Evolutionary conservation across 2,888 invertebrate species (phyloP).

Genomic region (Oegoconia quadripuncta): DNA sequence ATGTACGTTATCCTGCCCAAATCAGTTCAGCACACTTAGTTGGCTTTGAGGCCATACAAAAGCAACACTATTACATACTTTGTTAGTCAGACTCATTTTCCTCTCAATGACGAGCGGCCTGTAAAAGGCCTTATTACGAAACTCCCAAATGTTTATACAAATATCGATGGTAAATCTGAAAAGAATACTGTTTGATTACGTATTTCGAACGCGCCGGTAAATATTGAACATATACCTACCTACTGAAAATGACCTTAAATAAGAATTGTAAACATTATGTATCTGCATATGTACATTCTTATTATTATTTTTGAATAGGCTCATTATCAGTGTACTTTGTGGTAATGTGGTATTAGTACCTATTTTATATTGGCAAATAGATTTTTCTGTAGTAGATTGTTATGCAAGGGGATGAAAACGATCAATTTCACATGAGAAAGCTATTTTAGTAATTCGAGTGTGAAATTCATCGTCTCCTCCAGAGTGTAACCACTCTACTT

Average conservation of each 20-base stretch:
- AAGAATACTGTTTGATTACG: conserved; percentile 31
- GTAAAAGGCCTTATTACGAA: conserved; percentile 49
- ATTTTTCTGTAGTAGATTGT: no score
- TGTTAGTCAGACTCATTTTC: conserved; percentile 23
- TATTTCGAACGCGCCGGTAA: conserved; percentile 21
- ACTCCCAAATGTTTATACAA: conserved; percentile 36
- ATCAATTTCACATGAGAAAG: no score
- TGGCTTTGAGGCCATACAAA: conserved; percentile 31
- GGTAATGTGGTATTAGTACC: no score
- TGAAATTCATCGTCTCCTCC: no score
- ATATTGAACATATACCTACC: conserved; percentile 18
- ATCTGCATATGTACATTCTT: no score
- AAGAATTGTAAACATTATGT: no score
- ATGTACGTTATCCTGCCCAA: conserved; percentile 32
- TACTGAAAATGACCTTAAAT: conserved; percentile 11
- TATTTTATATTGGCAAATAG: no score
- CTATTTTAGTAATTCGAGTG: no score
- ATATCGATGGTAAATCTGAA: conserved; percentile 40
- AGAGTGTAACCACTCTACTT: no score
- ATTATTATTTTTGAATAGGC: no score
- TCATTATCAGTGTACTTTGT: no score
- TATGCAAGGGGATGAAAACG: no score
- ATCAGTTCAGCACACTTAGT: conserved; percentile 25
- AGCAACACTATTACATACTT: conserved; percentile 24
- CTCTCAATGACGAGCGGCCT: conserved; percentile 49